Evolutionary conservation across 2,888 invertebrate genomes (phyloP).

Genomic region (Drosophila formosana): DNA sequence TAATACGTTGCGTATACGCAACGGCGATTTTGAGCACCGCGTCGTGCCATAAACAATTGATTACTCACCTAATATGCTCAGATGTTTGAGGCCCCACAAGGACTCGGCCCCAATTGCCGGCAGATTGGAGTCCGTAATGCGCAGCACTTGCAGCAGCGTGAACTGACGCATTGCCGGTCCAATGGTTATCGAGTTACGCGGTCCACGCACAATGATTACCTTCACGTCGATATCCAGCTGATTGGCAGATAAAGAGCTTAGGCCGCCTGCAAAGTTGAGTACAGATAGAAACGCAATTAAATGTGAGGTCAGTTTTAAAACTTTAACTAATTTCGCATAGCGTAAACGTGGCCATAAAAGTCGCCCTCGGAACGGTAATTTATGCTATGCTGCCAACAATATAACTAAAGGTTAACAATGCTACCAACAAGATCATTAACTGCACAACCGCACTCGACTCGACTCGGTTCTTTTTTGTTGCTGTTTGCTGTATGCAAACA

Average conservation of each 20-base stretch:
- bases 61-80: slow-evolving; percentile 85
- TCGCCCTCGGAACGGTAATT: slow-evolving; percentile 9
- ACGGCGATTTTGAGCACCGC: slow-evolving; percentile 32
- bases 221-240: slow-evolving; percentile 88
- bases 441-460: slow-evolving; percentile 38
- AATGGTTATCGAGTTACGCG: slow-evolving; percentile 89
- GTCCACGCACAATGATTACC: slow-evolving; percentile 89
- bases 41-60: slow-evolving; percentile 57
- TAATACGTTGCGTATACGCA: slow-evolving; percentile 34
- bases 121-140: slow-evolving; percentile 90
- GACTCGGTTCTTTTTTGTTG: not conserved
- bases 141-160: slow-evolving; percentile 89
- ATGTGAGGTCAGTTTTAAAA: slow-evolving; percentile 17
- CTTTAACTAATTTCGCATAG: slow-evolving; percentile 33
- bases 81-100: slow-evolving; percentile 91
- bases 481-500: slow-evolving; percentile 49
- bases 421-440: slow-evolving; percentile 68
- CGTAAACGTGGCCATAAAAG: slow-evolving; percentile 10
- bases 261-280: slow-evolving; percentile 86
- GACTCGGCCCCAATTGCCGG: slow-evolving; percentile 92
- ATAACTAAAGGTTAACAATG: slow-evolving; percentile 42
- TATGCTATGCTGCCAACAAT: slow-evolving; percentile 37
- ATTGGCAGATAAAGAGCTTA: slow-evolving; percentile 88
- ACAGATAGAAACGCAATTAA: slow-evolving; percentile 27
- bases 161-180: slow-evolving; percentile 89